A percentile compares a stretch with the other conserved stretches of the same genome.
phyloP scores from a whole-genome alignment of 1,140 invertebrate genomes.

The Stegodyphus mimosarum region DNA sequence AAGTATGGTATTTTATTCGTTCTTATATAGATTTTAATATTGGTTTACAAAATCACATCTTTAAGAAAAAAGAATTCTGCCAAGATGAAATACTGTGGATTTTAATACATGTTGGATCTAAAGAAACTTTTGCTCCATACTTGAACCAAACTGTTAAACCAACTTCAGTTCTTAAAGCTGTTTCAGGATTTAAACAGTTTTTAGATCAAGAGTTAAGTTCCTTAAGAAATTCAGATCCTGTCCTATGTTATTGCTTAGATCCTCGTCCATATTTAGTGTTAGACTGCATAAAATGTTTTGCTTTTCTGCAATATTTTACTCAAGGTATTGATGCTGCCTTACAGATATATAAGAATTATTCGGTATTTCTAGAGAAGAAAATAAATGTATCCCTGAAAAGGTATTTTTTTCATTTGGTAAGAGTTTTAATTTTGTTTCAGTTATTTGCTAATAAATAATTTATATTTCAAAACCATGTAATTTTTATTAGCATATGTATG shows the following conservation, averaged over 20 bases:
- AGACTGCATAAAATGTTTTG: slow-evolving; percentile 64
- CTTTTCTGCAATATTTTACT: slow-evolving; percentile 67
- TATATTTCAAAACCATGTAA: too few relatives aligned
- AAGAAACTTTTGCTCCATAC: slow-evolving; percentile 54
- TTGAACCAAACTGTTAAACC: slow-evolving; percentile 36
- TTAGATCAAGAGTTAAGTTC: slow-evolving; percentile 53
- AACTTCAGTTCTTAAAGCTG: slow-evolving; percentile 63
- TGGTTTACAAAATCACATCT: slow-evolving; percentile 3
- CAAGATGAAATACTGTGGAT: slow-evolving; percentile 33
- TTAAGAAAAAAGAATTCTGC: slow-evolving; percentile 2
- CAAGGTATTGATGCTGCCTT: slow-evolving; percentile 63
- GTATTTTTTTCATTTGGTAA: too few relatives aligned
- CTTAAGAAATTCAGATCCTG: not conserved
- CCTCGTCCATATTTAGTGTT: slow-evolving; percentile 22
- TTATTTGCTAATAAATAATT: too few relatives aligned
- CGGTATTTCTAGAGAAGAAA: too few relatives aligned
- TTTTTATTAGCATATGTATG: not conserved
- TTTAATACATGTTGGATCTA: slow-evolving; percentile 36
- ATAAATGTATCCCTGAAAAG: too few relatives aligned
- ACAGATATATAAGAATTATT: slow-evolving; percentile 59
- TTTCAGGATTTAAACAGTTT: slow-evolving; percentile 55
- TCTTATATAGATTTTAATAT: slow-evolving; percentile 63
- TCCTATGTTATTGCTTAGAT: slow-evolving; percentile 6
- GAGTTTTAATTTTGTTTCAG: too few relatives aligned
- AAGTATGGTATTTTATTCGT: slow-evolving; percentile 63